phyloP scores from a whole-genome alignment of 2,888 invertebrate genomes.

The Anticlea derivata region DNA sequence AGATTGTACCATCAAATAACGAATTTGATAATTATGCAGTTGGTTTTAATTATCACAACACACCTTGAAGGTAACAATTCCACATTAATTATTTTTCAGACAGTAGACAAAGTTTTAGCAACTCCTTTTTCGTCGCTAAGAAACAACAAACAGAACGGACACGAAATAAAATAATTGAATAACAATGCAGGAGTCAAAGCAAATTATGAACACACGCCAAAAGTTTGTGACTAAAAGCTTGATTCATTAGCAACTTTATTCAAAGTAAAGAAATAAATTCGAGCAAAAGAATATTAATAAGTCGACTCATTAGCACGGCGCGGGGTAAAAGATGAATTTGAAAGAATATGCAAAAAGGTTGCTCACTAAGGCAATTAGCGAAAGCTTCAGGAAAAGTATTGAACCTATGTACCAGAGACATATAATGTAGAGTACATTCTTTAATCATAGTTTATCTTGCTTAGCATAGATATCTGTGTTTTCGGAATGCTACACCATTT shows the following conservation, averaged over 20 bases:
- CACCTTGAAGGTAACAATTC: too few relatives aligned
- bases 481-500: constrained; percentile 9
- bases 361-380: constrained; percentile 17
- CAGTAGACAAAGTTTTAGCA: too few relatives aligned
- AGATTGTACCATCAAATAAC: neutral
- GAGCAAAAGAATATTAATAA: constrained; percentile 35
- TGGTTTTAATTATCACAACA: neutral
- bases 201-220: constrained; percentile 10
- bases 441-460: neutral
- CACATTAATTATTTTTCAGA: neutral
- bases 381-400: constrained; percentile 12
- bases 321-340: constrained; percentile 20
- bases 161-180: constrained; percentile 8
- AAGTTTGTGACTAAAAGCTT: constrained; percentile 16
- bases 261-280: constrained; percentile 30
- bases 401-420: constrained; percentile 1
- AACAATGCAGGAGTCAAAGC: constrained; percentile 4
- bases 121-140: neutral
- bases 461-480: neutral
- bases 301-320: constrained; percentile 31
- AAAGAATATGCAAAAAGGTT: constrained; percentile 23
- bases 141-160: neutral
- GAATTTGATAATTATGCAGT: constrained; percentile 1
- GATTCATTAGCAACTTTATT: constrained; percentile 33
- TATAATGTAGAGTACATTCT: constrained; percentile 3